Evolutionary conservation across 2,797 vertebrate species (phyloP), one percentile per base, ranked within the genome.

Genomic region (Pangasius djambal): DNA sequence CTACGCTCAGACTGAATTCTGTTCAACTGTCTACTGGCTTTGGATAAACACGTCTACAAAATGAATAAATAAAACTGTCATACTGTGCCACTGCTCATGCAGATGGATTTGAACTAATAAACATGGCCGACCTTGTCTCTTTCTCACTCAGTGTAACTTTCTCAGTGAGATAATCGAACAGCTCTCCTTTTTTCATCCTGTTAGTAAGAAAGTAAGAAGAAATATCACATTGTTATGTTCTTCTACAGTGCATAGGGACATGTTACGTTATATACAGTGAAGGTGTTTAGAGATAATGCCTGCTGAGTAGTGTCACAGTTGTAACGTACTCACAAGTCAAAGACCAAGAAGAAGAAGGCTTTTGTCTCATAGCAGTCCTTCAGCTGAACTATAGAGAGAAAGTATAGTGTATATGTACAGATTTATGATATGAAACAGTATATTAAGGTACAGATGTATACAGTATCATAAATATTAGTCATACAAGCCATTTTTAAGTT

Each of bases 81-180:
- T n/a, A 6, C 52, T 22, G 9, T 25, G 78, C 4, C 50, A 86
- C 3, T 74, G 13, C 4, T 40, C 69, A 74, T 86, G 55, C 31
- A 57, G 22, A 44, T 57, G 37, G 31, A 52, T 69, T 18, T 40
- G 3, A 81, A 34, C 48, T 20, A 4, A 65, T 70, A 31, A 59
- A 84, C 31, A n/a, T 48, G n/a, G 55, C 95, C 93, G 91, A 99
- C 99, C 99, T 98, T 91, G 98, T 98, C 95, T 99, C 98, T 93
- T 98, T 99, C 94, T 99, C 98, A 0, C 97, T 98, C 90, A 99
- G 94, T 10, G 98, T 99, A 67, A 99, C 99, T 93, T 98, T 98
- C 94, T 99, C 98, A 0, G 98, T 99, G 93, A 99, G 98, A 94
- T 99, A 99, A 94, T 99, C 99, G 59, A 99, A 99, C 88, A 99